Percentiles rank a stretch among this genome's conserved stretches.
Evolutionary conservation across 2,888 invertebrate species (phyloP).

Genomic region (Dicyrtoma fusca): DNA sequence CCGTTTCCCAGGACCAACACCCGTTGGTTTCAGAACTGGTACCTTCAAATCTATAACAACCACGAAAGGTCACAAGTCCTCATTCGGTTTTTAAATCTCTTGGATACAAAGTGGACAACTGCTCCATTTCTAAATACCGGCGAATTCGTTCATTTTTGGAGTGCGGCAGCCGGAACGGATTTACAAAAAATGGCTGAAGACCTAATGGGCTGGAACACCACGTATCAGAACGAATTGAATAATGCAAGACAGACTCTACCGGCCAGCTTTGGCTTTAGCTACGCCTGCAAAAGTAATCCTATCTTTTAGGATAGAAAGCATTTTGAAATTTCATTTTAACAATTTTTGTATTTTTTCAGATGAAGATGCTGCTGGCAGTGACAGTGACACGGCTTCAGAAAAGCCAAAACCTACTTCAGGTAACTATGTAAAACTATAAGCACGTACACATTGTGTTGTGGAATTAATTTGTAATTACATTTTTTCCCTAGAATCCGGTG

Average conservation of each 20-base stretch:
- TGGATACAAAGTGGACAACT: not conserved
- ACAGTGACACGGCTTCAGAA: not conserved
- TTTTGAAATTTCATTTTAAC: not conserved
- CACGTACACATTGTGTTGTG: no score
- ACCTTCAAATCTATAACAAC: slow-evolving; percentile 33
- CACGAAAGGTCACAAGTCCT: slow-evolving; percentile 25
- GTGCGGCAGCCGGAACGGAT: slow-evolving; percentile 14
- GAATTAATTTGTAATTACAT: no score
- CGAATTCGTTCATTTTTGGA: slow-evolving; percentile 31
- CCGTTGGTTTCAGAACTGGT: slow-evolving; percentile 45
- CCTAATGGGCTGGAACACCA: slow-evolving; percentile 19
- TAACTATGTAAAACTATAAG: no score
- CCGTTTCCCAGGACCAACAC: slow-evolving; percentile 40
- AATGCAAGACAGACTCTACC: not conserved
- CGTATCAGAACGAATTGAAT: slow-evolving; percentile 2
- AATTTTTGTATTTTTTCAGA: not conserved
- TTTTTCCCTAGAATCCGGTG: no score
- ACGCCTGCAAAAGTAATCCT: not conserved
- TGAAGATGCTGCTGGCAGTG: not conserved
- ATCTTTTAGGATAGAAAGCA: no score
- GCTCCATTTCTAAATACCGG: no score
- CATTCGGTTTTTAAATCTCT: slow-evolving; percentile 34
- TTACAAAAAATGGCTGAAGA: slow-evolving; percentile 1
- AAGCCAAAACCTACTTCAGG: no score
- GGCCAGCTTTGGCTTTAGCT: not conserved